Evolutionary conservation across 2,113 vertebrate genomes (phyloP).

Genomic region (Turnix velox): DNA sequence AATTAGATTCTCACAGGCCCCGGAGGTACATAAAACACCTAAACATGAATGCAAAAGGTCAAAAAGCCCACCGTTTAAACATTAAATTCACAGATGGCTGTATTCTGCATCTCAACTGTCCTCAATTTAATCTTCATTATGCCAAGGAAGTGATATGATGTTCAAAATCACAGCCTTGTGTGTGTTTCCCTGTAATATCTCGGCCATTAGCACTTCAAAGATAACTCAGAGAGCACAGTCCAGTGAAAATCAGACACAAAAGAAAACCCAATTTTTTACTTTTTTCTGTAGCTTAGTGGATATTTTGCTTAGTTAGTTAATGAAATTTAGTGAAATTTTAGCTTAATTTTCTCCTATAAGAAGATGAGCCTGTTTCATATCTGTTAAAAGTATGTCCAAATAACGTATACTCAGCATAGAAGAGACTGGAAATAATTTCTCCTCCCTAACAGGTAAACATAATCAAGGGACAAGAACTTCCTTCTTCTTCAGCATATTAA

Average conservation of each 20-base stretch:
- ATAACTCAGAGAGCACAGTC: not conserved
- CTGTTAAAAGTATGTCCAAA: not conserved
- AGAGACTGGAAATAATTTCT: not conserved
- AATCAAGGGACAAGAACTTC: not conserved
- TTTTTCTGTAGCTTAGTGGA: not conserved
- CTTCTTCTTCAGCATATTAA: not conserved
- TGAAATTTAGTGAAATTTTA: not conserved
- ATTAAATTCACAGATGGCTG: not conserved
- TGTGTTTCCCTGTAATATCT: not conserved
- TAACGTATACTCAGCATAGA: not conserved
- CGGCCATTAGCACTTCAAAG: not conserved
- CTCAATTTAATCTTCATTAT: not conserved
- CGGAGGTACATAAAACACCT: not conserved
- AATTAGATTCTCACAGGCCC: not conserved
- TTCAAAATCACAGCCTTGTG: not conserved
- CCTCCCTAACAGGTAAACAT: not conserved
- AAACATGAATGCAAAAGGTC: not conserved
- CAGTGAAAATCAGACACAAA: not conserved
- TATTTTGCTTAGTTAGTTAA: not conserved
- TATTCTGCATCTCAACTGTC: not conserved
- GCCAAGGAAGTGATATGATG: accelerated
- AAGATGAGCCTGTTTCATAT: not conserved
- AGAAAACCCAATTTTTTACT: not conserved
- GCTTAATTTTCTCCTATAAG: not conserved
- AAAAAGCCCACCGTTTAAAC: not conserved